phyloP scores from a whole-genome alignment of 2,797 vertebrate genomes.

The Myotis myotis region DNA sequence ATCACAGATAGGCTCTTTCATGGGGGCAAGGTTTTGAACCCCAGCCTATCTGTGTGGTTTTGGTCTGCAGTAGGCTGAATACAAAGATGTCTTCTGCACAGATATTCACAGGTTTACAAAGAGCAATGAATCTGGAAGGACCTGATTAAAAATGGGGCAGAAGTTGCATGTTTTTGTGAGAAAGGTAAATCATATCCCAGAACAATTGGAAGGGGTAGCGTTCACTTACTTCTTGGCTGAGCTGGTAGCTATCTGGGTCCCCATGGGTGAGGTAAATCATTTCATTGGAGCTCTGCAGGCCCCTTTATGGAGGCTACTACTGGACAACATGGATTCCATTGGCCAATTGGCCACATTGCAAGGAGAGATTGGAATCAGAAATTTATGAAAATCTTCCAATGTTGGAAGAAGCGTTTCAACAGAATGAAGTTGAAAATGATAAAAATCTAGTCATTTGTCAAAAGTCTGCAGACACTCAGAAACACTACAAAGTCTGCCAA shows the following conservation, averaged over 20 bases:
- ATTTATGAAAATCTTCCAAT: not conserved
- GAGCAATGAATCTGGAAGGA: not conserved
- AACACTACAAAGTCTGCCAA: not conserved
- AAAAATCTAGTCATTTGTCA: conserved; percentile 32
- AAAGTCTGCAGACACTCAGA: conserved; percentile 12
- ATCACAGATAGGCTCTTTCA: not conserved
- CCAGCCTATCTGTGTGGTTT: not conserved
- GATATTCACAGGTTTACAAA: not conserved
- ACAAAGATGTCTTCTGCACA: not conserved
- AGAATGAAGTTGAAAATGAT: not conserved
- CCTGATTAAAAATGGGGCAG: not conserved
- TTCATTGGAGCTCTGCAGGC: not conserved
- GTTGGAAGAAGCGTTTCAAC: not conserved
- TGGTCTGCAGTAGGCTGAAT: not conserved
- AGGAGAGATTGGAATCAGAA: not conserved
- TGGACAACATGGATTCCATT: not conserved
- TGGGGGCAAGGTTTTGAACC: not conserved
- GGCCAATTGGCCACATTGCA: not conserved
- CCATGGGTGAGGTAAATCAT: conserved; percentile 12
- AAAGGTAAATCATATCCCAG: conserved; percentile 33
- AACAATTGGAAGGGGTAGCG: not conserved
- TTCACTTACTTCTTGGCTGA: not conserved
- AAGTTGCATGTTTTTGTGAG: conserved; percentile 9
- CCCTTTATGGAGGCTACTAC: not conserved
- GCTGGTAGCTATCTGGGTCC: not conserved